Evolutionary conservation across 2,113 vertebrate species (phyloP).

Genomic region (Psephotus haematonotus): DNA sequence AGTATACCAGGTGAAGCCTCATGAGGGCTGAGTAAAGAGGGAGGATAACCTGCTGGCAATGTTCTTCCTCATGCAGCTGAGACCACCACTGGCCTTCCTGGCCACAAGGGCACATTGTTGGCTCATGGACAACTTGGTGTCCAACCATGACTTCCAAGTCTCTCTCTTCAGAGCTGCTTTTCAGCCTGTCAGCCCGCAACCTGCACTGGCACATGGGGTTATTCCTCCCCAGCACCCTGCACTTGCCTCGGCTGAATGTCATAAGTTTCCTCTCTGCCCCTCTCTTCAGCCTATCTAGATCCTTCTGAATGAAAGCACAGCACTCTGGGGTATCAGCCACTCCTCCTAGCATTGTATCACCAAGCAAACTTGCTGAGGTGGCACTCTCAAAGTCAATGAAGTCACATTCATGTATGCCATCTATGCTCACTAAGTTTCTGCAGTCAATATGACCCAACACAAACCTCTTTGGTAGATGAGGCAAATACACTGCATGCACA

Average conservation of each 20-base stretch:
- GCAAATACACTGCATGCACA: not conserved
- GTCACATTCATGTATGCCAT: not conserved
- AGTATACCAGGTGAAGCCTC: not conserved
- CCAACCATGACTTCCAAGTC: not conserved
- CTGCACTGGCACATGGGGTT: not conserved
- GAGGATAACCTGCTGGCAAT: not conserved
- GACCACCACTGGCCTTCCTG: not conserved
- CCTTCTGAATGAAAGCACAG: not conserved
- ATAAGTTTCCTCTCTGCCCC: not conserved
- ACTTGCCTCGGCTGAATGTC: not conserved
- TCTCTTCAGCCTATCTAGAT: not conserved
- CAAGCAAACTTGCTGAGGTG: not conserved
- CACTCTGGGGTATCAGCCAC: not conserved
- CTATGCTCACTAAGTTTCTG: not conserved
- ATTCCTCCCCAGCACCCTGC: not conserved
- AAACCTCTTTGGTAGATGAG: not conserved
- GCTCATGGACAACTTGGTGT: not conserved
- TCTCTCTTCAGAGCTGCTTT: not conserved
- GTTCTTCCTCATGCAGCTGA: not conserved
- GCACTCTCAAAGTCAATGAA: not conserved
- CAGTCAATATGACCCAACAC: not conserved
- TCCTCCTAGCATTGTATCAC: not conserved
- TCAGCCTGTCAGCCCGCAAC: not conserved
- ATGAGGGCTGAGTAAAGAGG: not conserved
- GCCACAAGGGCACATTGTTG: not conserved